Conservation (phyloP, 2,113 vertebrate genomes). For the Potamarius usumacintae region DNA sequence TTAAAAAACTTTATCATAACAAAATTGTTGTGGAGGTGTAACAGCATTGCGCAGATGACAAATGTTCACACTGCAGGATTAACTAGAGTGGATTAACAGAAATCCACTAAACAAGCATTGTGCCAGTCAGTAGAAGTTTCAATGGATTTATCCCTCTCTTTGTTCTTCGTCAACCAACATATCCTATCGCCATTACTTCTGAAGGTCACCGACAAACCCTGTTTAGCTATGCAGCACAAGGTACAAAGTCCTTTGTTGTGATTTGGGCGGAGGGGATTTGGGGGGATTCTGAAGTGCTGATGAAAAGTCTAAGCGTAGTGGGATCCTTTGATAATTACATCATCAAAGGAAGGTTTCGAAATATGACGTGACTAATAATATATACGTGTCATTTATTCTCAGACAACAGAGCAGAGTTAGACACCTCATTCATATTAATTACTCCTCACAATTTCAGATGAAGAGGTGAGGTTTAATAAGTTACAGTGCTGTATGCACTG, state of each 20-base stretch:
- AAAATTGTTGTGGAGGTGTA: background rate
- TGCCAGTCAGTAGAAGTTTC: conserved; percentile 6
- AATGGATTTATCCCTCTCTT: conserved; percentile 36
- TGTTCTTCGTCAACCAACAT: conserved; percentile 34
- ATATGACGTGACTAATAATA: conserved; percentile 48
- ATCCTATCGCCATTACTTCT: conserved; percentile 23
- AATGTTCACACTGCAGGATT: conserved; percentile 22
- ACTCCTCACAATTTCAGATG: background rate
- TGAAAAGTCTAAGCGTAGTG: conserved; percentile 30
- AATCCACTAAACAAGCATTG: conserved; percentile 30
- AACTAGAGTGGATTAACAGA: conserved; percentile 26
- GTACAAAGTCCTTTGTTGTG: conserved; percentile 40
- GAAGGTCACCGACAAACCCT: conserved; percentile 38
- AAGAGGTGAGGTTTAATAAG: conserved; percentile 9
- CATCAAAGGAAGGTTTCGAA: conserved; percentile 41
- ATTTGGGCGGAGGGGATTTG: background rate
- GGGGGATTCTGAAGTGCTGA: conserved; percentile 35
- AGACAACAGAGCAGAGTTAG: conserved; percentile 34
- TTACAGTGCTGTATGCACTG: background rate
- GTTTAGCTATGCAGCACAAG: conserved; percentile 25
- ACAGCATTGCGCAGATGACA: conserved; percentile 7
- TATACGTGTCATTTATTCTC: conserved; percentile 41
- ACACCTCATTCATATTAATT: conserved; percentile 35
- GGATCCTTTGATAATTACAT: conserved; percentile 48
- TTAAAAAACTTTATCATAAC: background rate